Conservation (phyloP, 2,888 invertebrate species). For the Heliconius erato region DNA sequence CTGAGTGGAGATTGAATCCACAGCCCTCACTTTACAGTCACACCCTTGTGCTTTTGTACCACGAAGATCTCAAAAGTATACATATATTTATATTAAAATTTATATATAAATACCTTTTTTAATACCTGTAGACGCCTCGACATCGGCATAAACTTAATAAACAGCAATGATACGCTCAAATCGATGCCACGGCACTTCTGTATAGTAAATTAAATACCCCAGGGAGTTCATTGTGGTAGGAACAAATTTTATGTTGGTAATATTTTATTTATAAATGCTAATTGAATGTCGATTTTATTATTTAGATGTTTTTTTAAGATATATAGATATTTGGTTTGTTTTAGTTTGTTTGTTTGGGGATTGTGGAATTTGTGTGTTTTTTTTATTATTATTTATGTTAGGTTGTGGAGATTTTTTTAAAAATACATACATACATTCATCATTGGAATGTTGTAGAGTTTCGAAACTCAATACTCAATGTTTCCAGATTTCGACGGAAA, state of each 20-base stretch:
- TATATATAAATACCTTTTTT: neutral
- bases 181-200: slow-evolving; percentile 40
- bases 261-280: slow-evolving; percentile 42
- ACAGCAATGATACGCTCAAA: slow-evolving; percentile 40
- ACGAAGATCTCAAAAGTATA: too few relatives aligned
- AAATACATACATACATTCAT: too few relatives aligned
- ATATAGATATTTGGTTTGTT: neutral
- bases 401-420: too few relatives aligned
- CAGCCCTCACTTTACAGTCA: too few relatives aligned
- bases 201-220: slow-evolving; percentile 34
- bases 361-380: too few relatives aligned
- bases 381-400: too few relatives aligned
- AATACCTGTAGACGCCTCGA: slow-evolving; percentile 17
- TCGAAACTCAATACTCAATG: too few relatives aligned
- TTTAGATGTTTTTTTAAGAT: neutral
- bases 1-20: too few relatives aligned
- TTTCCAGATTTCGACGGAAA: too few relatives aligned
- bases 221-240: slow-evolving; percentile 37
- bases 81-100: neutral
- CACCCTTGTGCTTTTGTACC: too few relatives aligned
- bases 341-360: neutral
- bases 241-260: slow-evolving; percentile 37
- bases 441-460: too few relatives aligned
- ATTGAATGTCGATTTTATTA: slow-evolving; percentile 27
- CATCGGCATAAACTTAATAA: slow-evolving; percentile 30